Evolutionary conservation across 2,888 invertebrate genomes (phyloP), one percentile per base, ranked within the genome.

Genomic region (Ceriagrion tenellum): DNA sequence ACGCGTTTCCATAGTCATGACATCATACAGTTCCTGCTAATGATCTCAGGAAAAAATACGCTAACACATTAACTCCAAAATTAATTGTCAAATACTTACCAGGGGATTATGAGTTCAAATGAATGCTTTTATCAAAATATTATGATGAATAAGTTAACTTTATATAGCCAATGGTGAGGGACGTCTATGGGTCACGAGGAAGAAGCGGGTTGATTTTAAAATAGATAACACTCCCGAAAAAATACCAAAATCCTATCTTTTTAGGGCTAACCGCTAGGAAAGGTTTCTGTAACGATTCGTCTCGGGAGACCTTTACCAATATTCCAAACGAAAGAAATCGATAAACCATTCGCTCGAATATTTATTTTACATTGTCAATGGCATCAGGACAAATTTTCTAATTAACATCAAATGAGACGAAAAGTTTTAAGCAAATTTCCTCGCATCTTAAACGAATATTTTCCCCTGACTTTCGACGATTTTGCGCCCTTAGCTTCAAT

Each of bases 291-390:
- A 91, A 91, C 63, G 91, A 91, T 91, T 91, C 63, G 91, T 63
- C 91, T 63, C 91, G 63, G 91, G 91, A 91, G 63, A 91, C 63
- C 91, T 63, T 91, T 91, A 91, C 91, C 91, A 63, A 91, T 63
- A 59, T 63, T 63, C 40, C 91, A 91, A 91, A 91, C 91, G 63
- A 91, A 91, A 59, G 91, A 63, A 47, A 91, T 91, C 91, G 63
- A 91, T 91, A 91, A 91, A 91, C 40, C 91, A 63, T 63, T n/a
- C 40, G 10, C 91, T 63, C 23, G 40, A 56, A 63, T 30, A 30
- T 63, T 35, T 63, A 63, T 91, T 91, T 59, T 35, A 35, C 91
- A 91, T 91, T 91, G 91, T 59, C 59, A 40, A 30, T 35, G 40
- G 63, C 23, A 91, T 91, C 91, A 20, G 63, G 40, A 69, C 40